Conservation (phyloP, 1,140 invertebrate species). For the Pseudachorutes palmiensis region DNA sequence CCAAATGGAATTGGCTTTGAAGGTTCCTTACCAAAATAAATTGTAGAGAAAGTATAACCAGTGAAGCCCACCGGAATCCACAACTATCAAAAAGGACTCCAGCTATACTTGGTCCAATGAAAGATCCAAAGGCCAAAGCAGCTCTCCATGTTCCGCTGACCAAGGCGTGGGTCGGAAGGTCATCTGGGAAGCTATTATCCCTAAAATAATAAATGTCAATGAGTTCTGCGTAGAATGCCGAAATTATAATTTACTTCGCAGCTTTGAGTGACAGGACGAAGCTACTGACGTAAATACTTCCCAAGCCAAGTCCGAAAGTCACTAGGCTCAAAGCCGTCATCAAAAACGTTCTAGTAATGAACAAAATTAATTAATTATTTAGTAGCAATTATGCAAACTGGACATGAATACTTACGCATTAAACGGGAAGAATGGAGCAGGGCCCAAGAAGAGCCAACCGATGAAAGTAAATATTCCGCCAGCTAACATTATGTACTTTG, state of each 20-base stretch:
- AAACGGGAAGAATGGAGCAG: constrained; percentile 54
- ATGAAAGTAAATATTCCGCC: constrained; percentile 56
- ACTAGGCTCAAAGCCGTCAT: constrained; percentile 59
- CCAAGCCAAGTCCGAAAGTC: constrained; percentile 66
- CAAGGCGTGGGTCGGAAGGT: constrained; percentile 69
- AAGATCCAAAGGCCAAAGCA: constrained; percentile 71
- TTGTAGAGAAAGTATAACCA: too few species aligned
- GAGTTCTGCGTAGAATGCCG: constrained; percentile 49
- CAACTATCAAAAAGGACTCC: too few species aligned
- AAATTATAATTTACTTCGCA: constrained; percentile 48
- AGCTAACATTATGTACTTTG: constrained; percentile 57
- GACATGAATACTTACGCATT: constrained; percentile 53
- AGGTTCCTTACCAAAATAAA: too few species aligned
- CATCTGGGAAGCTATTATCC: constrained; percentile 63
- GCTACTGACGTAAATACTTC: constrained; percentile 67
- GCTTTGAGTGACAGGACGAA: constrained; percentile 69
- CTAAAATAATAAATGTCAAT: constrained; percentile 42
- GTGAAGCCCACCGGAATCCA: too few species aligned
- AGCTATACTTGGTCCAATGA: too few species aligned
- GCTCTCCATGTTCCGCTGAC: constrained; percentile 78
- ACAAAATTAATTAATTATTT: background rate
- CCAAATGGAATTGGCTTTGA: too few species aligned
- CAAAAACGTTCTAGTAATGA: constrained; percentile 47
- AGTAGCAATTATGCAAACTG: background rate
- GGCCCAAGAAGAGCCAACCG: constrained; percentile 53